These are phyloP conservation scores for Sebastes taczanowskii DNA, from an alignment of 2,797 vertebrate genomes.

Conservation along the genomic window DNA sequence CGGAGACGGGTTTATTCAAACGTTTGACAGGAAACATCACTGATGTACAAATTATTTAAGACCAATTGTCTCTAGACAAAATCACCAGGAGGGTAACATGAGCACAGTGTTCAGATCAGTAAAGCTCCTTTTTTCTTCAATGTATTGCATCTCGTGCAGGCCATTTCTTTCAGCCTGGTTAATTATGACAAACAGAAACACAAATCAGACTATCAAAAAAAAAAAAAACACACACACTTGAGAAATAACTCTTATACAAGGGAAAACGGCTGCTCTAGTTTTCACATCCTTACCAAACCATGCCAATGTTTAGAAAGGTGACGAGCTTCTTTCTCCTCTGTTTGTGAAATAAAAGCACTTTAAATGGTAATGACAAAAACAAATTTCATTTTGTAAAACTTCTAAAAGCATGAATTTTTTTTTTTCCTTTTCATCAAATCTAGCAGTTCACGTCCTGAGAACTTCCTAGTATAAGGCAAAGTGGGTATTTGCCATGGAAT, in stretches of 20 bases:
- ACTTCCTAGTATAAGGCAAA: slow-evolving; percentile 46
- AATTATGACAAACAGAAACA: slow-evolving; percentile 6
- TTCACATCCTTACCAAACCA: slow-evolving; percentile 33
- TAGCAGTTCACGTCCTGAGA: slow-evolving; percentile 59
- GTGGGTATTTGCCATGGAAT: slow-evolving; percentile 4
- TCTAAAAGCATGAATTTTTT: slow-evolving; percentile 18
- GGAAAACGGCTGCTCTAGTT: not conserved
- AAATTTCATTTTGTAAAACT: not conserved
- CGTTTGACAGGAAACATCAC: slow-evolving; percentile 46
- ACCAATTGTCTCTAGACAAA: slow-evolving; percentile 29
- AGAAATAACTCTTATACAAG: slow-evolving; percentile 1
- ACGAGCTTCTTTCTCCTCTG: not conserved
- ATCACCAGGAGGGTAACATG: slow-evolving; percentile 37
- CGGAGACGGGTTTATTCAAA: slow-evolving; percentile 63
- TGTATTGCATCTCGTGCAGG: slow-evolving; percentile 61
- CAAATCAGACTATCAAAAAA: slow-evolving; percentile 5
- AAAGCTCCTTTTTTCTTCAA: slow-evolving; percentile 43
- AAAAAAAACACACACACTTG: not conserved
- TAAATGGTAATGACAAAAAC: not conserved
- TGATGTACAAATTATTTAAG: slow-evolving; percentile 52
- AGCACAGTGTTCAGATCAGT: slow-evolving; percentile 71
- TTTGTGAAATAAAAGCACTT: slow-evolving; percentile 56
- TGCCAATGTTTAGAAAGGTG: slow-evolving; percentile 38
- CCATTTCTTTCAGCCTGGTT: slow-evolving; percentile 32
- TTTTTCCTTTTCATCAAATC: slow-evolving; percentile 14